Conservation (phyloP, 2,113 vertebrate species). For the Gopherus evgoodei region DNA sequence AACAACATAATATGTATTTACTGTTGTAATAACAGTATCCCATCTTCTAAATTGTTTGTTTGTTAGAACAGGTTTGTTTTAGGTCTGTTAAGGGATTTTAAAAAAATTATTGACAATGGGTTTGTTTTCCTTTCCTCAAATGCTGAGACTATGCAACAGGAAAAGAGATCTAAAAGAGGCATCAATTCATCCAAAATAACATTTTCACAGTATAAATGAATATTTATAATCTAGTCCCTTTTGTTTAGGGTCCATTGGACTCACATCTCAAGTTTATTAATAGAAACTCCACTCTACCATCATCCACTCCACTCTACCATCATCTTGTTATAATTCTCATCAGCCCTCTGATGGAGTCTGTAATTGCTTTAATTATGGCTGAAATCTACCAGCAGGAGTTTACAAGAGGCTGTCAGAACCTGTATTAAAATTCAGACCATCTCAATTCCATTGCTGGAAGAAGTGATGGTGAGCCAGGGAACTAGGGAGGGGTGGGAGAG, state of each 20-base stretch:
- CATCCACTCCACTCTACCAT: neutral
- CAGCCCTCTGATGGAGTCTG: slow-evolving; percentile 15
- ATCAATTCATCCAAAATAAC: neutral
- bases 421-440: neutral
- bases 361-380: slow-evolving; percentile 43
- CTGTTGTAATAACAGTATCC: neutral
- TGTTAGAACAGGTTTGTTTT: neutral
- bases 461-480: neutral
- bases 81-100: neutral
- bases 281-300: neutral
- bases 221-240: neutral
- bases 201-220: neutral
- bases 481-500: neutral
- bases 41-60: neutral
- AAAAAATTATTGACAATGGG: neutral
- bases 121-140: neutral
- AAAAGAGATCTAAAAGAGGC: neutral
- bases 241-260: neutral
- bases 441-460: neutral
- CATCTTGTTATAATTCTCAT: slow-evolving; percentile 15
- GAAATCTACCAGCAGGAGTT: slow-evolving; percentile 37
- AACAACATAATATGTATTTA: neutral
- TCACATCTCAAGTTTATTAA: slow-evolving; percentile 6
- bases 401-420: neutral
- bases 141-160: neutral